phyloP scores from a whole-genome alignment of 1,140 invertebrate species.

The Drosophila murphyi region DNA sequence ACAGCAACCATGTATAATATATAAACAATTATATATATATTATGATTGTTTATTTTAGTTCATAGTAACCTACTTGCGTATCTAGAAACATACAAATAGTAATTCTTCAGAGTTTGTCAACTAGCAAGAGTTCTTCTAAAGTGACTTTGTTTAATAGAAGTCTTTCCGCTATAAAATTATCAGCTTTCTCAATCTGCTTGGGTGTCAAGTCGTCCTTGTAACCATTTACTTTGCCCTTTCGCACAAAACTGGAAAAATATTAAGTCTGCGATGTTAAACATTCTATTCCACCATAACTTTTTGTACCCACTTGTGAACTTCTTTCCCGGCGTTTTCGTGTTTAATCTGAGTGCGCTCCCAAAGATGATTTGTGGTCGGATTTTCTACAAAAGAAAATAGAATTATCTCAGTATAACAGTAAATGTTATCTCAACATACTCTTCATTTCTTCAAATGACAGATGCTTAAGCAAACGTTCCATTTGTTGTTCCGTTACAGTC shows the following conservation, averaged over 20 bases:
- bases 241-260: constrained; percentile 51
- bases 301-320: constrained; percentile 39
- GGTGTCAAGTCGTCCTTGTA: constrained; percentile 62
- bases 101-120: constrained; percentile 8
- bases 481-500: constrained; percentile 49
- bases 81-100: neutral
- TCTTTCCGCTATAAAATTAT: constrained; percentile 18
- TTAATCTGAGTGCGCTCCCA: constrained; percentile 35
- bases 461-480: constrained; percentile 61
- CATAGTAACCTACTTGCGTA: neutral
- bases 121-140: constrained; percentile 49
- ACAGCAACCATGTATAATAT: no score
- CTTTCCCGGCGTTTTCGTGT: constrained; percentile 27
- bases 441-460: constrained; percentile 79
- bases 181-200: constrained; percentile 42
- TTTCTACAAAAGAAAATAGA: constrained; percentile 37
- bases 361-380: constrained; percentile 61
- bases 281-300: no score
- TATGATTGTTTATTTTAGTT: neutral
- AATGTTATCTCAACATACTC: constrained; percentile 25
- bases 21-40: neutral
- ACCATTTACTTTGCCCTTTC: constrained; percentile 58
- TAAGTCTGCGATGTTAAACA: neutral
- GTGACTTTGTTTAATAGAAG: constrained; percentile 32
- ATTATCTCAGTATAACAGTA: neutral